Evolutionary conservation across 2,888 invertebrate genomes (phyloP), one percentile per base, ranked within the genome.

Genomic region (Microchrysa polita): DNA sequence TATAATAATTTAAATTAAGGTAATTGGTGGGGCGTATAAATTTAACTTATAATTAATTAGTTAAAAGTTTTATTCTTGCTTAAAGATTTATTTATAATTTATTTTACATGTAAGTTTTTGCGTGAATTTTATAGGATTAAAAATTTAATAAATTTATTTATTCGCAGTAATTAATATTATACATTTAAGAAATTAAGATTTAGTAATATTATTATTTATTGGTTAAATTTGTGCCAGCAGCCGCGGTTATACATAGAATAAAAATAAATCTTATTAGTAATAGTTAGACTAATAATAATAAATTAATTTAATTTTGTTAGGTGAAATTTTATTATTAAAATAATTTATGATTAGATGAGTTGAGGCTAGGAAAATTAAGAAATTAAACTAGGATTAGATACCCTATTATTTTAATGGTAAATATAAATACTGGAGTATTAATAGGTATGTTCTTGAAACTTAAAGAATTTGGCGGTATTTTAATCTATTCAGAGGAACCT

Each of bases 401-500:
- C 89, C 88, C 88, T 88, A 88, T 89, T 90, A 89, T 89, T 86
- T 81, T 83, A 82, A 83, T 82, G 81, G 79, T 81, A 81, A 52
- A 42, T 73, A 12, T 42, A 5, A 52, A 22, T 22, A 48, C 83
- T 87, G 83, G 87, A 87, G 87, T 87, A 89, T 86, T 89, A 89
- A 76, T 83, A 86, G 84, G 81, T 84, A 88, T 86, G 85, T 83
- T 87, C 87, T 88, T 87, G 83, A 90, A 90, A 90, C 86, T 89
- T 88, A 89, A 90, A 88, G 86, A 88, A 87, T 87, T 88, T 90
- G 89, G 89, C 90, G 88, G 88, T 89, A 88, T 88, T 88, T 89
- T 88, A 89, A 86, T 88, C 88, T 86, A 86, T 88, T 88, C 87
- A 90, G 89, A 89, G 89, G 89, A 90, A 90, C 86, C 87, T 90